Percentiles rank a stretch among this genome's conserved stretches.
These are phyloP conservation scores for Tetragnatha montana DNA, from an alignment of 2,888 invertebrate species.

Conservation along the genomic window DNA sequence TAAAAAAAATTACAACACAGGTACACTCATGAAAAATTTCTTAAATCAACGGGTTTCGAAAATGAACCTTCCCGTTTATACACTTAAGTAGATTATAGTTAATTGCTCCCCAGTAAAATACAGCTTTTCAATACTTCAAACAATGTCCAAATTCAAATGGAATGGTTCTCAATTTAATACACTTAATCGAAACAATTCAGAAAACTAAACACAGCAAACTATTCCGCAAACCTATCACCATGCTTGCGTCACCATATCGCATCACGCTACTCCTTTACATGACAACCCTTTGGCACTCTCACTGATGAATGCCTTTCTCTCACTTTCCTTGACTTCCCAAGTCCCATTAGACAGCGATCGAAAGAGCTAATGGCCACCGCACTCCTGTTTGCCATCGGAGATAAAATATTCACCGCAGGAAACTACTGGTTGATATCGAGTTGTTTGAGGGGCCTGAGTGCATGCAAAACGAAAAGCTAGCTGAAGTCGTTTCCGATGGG, in stretches of 20 bases:
- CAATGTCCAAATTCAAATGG: no score
- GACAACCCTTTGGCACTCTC: conserved; percentile 5
- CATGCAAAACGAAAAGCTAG: not conserved
- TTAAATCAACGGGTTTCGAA: no score
- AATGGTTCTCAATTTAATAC: not conserved
- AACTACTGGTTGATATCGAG: conserved; percentile 1
- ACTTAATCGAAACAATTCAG: not conserved
- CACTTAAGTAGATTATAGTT: no score
- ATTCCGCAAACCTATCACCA: not conserved
- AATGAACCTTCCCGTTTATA: no score
- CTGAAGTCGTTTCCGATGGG: not conserved
- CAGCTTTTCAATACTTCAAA: no score
- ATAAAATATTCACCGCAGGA: conserved; percentile 38
- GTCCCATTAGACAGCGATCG: conserved; percentile 23
- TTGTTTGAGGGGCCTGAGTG: not conserved
- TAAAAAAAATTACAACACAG: no score
- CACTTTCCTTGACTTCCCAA: not conserved
- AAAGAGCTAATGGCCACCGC: conserved; percentile 20
- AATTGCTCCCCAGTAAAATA: no score
- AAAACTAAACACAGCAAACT: not conserved
- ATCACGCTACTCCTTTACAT: not conserved
- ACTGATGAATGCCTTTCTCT: conserved; percentile 24
- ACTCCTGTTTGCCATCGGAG: not conserved
- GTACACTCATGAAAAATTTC: no score
- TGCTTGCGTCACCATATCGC: not conserved